Percentiles rank a stretch among this genome's conserved stretches.
phyloP scores from a whole-genome alignment of 2,113 vertebrate genomes.

The Mixornis gularis region DNA sequence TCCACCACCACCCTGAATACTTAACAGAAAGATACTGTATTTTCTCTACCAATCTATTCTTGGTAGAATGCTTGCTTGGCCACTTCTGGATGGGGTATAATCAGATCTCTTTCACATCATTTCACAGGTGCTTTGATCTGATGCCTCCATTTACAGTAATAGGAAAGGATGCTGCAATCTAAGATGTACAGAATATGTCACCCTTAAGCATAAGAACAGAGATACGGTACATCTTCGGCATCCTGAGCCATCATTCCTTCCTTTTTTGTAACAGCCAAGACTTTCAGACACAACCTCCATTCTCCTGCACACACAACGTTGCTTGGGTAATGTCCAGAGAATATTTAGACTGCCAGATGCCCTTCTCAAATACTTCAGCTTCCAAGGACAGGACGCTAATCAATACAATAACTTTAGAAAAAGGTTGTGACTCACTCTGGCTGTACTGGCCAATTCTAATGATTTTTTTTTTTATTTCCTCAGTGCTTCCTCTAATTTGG shows the following conservation, averaged over 20 bases:
- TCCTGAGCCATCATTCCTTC: not conserved
- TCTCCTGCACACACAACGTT: not conserved
- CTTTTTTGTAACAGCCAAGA: not conserved
- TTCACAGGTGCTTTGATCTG: not conserved
- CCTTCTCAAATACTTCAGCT: not conserved
- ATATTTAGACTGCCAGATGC: not conserved
- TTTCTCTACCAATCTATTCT: not conserved
- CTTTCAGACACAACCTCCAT: accelerated
- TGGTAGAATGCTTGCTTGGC: not conserved
- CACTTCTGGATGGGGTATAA: not conserved
- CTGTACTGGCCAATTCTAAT: not conserved
- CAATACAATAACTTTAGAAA: not conserved
- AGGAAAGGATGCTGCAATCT: not conserved
- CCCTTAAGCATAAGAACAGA: not conserved
- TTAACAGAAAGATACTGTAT: not conserved
- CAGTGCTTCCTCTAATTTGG: not conserved
- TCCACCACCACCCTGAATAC: not conserved
- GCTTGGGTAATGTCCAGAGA: not conserved
- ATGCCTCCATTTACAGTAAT: not conserved
- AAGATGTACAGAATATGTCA: not conserved
- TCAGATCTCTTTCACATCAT: not conserved
- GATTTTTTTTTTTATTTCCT: not conserved
- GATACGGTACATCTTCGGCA: not conserved
- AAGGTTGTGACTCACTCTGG: not conserved
- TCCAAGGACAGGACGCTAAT: not conserved